Evolutionary conservation across 2,113 vertebrate genomes (phyloP), one percentile per base, ranked within the genome.

Genomic region (Halichoerus grypus): DNA sequence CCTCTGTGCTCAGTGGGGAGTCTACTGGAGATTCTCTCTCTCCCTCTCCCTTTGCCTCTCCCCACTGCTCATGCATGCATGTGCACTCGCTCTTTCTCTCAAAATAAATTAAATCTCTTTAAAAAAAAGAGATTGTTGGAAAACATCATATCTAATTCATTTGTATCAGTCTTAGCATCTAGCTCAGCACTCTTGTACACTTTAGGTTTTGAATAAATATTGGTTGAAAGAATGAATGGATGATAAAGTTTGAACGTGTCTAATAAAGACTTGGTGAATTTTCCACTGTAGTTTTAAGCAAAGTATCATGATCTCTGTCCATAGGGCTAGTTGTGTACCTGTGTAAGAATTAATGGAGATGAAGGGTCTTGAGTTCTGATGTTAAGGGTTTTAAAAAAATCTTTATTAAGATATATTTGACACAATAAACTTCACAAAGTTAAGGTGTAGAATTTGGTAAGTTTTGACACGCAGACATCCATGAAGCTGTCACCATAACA

Each of bases 221-320:
- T 89, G n/a, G 3, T 59, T 82, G 74, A 81, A 91, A 65, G 67
- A 87, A 71, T 59, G n/a, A 87, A 18, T 57, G 49, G 3, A 63
- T 72, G 61, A 13, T 51, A 9, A 3, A 85, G n/a, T 85, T 61
- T 90, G 49, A 89, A 19, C 4, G 19, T 77, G 10, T 85, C 21
- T 90, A 86, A 80, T 71, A 85, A 76, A 53, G 87, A 57, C 53
- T 86, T 65, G 74, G 33, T 91, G 51, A 81, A 14, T 93, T 91
- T 96, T 83, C 57, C 59, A 82, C 39, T 69, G 39, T 46, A 42
- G 67, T 74, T 91, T 86, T 83, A 42, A 63, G 59, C 16, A 51
- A 83, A 84, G 39, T 46, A 19, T n/a, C 33, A 57, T 63, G 55
- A n/a, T 76, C 21, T 53, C 36, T 79, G 7, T n/a, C 15, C 49